Evolutionary conservation across 2,888 invertebrate species (phyloP), one percentile per base, ranked within the genome.

Genomic region (Nomada ferruginata): DNA sequence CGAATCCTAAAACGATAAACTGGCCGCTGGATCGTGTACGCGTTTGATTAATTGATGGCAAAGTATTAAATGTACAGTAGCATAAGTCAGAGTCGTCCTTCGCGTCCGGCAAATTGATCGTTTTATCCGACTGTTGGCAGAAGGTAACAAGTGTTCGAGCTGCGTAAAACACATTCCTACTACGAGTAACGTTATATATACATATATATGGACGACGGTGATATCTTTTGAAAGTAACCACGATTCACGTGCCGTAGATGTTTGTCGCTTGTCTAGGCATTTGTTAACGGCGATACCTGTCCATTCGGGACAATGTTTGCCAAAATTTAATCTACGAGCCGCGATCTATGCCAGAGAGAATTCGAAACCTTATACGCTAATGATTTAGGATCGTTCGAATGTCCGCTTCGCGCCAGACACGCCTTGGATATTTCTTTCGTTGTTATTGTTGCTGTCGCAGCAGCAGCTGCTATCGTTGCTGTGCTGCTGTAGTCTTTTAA

Each of bases 221-320:
- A 47, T 42, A 9, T 20, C 20, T 52, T 42, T 42, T 9, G 29
- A 11, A 64, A 36, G 66, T 76, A n/a, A 26, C 11, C 60, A 57
- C 75, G 82, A 75, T 83, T 87, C 86, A 80, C 65, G 69, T 44
- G 65, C 61, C 76, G 76, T 36, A 29, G 44, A 79, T 76, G 79
- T 64, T 76, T 73, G 80, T 76, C 80, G 79, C 59, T 76, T 64
- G 72, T 84, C 77, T 63, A 76, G 75, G 84, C 89, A 89, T 89
- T 90, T 83, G 89, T 90, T 88, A 88, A 78, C 85, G 85, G 84
- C 84, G 87, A 87, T 84, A 82, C 76, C 79, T 86, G 88, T 87
- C 89, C 79, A 60, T 72, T 78, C 82, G 73, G 61, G 78, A 83
- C 81, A 81, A 80, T 82, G 74, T 87, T 87, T 90, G 90, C 90